Evolutionary conservation across 2,888 invertebrate genomes (phyloP), one percentile per base, ranked within the genome.

Genomic region (Troilus luridus): DNA sequence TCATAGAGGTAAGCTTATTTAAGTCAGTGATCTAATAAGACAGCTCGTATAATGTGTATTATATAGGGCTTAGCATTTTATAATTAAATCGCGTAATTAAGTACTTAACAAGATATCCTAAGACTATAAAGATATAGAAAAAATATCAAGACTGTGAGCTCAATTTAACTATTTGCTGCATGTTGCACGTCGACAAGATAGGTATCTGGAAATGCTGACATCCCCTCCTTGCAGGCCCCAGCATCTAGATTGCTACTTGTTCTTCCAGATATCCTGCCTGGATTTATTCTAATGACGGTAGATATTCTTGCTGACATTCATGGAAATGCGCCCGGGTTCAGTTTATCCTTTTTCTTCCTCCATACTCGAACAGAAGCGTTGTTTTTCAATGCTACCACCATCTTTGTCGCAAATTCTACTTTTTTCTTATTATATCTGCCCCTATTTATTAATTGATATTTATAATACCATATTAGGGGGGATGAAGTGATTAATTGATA

Each of bases 271-370:
- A 85, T 58, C 56, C 85, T 56, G 54, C 19, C 81, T 81, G 56
- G 56, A 85, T 85, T 85, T 85, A 85, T 85, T 85, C 56, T 85
- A 56, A 85, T 85, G 85, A 85, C 85, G 85, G 85, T 21, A 56
- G 56, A 85, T 85, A 56, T 85, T 54, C 85, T 85, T 56, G 85
- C 85, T 85, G 85, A 58, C 85, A 85, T 85, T 85, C 85, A 85
- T 85, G 56, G 85, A 85, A 85, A 85, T 85, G 85, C n/a, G 85
- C n/a, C 10, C 85, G 21, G 56, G n/a, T 85, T 85, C 56, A 56
- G 72, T 41, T 77, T 77, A 19, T 77, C 41, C 41, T 77, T 77
- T 77, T 77, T 77, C 6, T 77, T 10, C 19, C 41, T 77, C 72
- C 1, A 17, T 27, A 12, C 72, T 77, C 9, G 27, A 17, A 17